Conservation (phyloP, 35 echinoderm and acorn worm genomes). For the Eucidaris tribuloides region DNA sequence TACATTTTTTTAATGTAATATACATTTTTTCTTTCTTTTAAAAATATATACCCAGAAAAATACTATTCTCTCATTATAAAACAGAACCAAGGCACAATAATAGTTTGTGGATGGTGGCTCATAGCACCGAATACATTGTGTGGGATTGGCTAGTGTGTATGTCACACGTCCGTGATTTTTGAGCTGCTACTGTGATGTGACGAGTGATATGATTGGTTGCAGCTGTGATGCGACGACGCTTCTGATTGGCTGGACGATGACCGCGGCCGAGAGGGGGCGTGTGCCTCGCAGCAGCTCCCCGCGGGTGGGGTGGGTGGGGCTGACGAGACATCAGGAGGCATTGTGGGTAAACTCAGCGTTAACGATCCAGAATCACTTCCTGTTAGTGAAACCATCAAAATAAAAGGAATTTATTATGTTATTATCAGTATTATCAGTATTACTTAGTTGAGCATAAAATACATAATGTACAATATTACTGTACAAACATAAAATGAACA, state of each 20-base stretch:
- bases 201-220: conserved; percentile 7
- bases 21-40: not conserved
- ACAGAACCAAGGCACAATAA: not conserved
- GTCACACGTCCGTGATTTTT: conserved; percentile 6
- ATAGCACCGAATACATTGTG: not conserved
- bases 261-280: not conserved
- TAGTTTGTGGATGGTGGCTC: not conserved
- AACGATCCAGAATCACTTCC: not conserved
- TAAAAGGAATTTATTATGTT: no score
- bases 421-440: no score
- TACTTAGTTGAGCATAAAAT: no score
- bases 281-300: conserved; percentile 13
- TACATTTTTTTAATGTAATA: no score
- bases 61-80: not conserved
- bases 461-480: no score
- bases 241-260: conserved; percentile 22
- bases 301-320: not conserved
- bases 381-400: no score
- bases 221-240: conserved; percentile 11
- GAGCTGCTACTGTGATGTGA: conserved; percentile 27
- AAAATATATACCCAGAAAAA: conserved; percentile 26
- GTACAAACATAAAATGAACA: no score
- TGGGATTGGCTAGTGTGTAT: not conserved
- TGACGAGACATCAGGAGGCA: conserved; percentile 2
- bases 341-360: conserved; percentile 9